Base-by-base conservation (phyloP, 2,888 invertebrate species). In the Lysandra coridon region DNA sequence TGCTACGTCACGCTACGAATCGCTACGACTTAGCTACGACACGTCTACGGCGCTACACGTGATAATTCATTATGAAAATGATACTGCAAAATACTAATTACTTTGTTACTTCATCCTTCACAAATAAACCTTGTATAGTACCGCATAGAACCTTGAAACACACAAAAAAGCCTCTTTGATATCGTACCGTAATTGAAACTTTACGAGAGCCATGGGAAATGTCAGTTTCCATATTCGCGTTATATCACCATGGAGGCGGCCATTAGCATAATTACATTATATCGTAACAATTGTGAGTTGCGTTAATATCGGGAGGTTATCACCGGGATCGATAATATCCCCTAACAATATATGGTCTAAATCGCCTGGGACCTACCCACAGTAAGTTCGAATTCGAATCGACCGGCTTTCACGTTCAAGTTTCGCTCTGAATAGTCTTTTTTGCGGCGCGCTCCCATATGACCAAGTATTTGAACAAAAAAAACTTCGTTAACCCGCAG, bases 391-490 rank as follows among this genome's bases (percentile, higher is more conserved):
- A 44, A 79, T 79, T 79, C 60, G 75, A 64, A 79, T 49, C 79
- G 73, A 62, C 74, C 75, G 49, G 60, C 14, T 44, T 62, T 62
- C 60, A 30, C 37, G 79, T 74, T 74, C 74, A 40, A 75, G 74
- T 76, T 76, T 76, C 33, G 17, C 74, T 79, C 75, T 44, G 75
- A 74, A 74, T 75, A 30, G 79, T 74, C 79, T 74, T 79, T 79
- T 79, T 75, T 79, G 73, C 17, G 78, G 57, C 57, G 23, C 23
- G 60, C 33, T 79, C 79, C 79, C 79, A 79, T 74, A 74, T 37
- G 79, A 40, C 57, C 74, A 79, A 79, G 79, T 79, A 74, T 79
- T 79, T 78, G 57, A 78, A 78, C 78, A 78, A 78, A 78, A 78
- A 78, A 78, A 69, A 78, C 64, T 78, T 76, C 76, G 76, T 44